Evolutionary conservation across 2,113 vertebrate genomes (phyloP), one percentile per base, ranked within the genome.

Genomic region (Galeopterus variegatus): DNA sequence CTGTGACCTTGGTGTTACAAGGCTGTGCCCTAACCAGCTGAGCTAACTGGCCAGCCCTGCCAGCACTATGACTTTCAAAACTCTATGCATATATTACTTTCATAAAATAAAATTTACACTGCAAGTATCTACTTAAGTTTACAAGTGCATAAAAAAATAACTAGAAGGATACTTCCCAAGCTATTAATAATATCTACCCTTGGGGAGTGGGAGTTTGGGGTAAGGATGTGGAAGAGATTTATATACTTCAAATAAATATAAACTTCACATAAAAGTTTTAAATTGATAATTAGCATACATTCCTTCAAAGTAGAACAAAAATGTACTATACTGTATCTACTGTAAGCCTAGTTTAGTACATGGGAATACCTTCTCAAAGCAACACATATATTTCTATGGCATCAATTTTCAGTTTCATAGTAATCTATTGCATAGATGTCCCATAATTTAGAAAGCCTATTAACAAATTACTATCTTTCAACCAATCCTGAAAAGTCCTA

Each of bases 381-480:
- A 94, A 86, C 1, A 69, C 31, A 90, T 15, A 60, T 85, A 50
- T 4, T 58, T 92, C 26, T 45, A 80, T 31, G 45, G 65, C 24
- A 81, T 72, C 28, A 67, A 73, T 56, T 95, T 94, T 91, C 70
- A 33, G 21, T 88, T 84, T 92, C 36, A 72, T 2, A 67, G 36
- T 60, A 94, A 60, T 81, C 41, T 13, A 88, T 17, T 90, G 33
- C 21, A 93, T 1, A 70, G 48, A 85, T 77, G 33, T 82, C 54
- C 56, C n/a, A 87, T 64, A 88, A 88, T 93, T 95, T 75, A 93
- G 90, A n/a, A 92, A 87, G 50, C 62, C 45, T 86, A 96, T 28
- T 8, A 81, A 90, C 52, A 92, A 70, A 50, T 90, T 73, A 94
- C 76, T 84, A 70, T 54, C 33, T 18, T 94, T 91, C 36, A 76